A percentile compares a stretch with the other conserved stretches of the same genome.
phyloP scores from a whole-genome alignment of 2,888 invertebrate species.

The Diaprepes abbreviatus region DNA sequence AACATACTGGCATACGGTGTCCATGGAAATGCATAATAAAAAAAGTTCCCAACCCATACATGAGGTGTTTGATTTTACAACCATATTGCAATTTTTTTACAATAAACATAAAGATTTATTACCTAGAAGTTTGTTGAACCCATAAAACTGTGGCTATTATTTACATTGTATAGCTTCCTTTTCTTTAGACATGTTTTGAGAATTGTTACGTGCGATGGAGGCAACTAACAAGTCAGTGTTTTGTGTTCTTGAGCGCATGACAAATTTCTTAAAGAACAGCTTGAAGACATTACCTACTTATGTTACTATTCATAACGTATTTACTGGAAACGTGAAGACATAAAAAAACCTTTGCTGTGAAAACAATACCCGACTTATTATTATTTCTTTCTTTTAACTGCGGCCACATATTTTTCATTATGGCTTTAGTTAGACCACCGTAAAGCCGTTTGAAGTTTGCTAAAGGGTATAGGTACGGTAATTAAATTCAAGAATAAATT shows the following conservation, averaged over 20 bases:
- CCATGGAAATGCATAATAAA: neutral
- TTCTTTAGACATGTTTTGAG: slow-evolving; percentile 19
- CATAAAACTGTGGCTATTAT: slow-evolving; percentile 29
- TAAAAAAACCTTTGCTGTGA: neutral
- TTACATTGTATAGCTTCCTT: slow-evolving; percentile 32
- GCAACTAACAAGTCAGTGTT: neutral
- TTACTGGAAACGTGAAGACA: neutral
- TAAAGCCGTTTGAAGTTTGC: too few relatives aligned
- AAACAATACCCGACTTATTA: neutral
- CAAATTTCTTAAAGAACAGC: slow-evolving; percentile 1
- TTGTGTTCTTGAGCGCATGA: slow-evolving; percentile 5
- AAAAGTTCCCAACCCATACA: slow-evolving; percentile 24
- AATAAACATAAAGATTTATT: slow-evolving; percentile 27
- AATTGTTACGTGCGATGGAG: slow-evolving; percentile 11
- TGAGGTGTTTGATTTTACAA: slow-evolving; percentile 23
- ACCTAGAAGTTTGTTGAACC: slow-evolving; percentile 32
- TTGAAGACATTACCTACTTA: neutral
- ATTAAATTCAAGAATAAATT: too few relatives aligned
- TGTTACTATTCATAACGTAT: neutral
- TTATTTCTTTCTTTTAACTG: neutral
- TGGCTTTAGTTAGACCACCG: neutral
- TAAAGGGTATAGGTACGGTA: too few relatives aligned
- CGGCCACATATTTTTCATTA: neutral
- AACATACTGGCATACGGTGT: neutral
- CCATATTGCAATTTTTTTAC: slow-evolving; percentile 31